phyloP scores from a whole-genome alignment of 2,797 vertebrate genomes.

The Pogonophryne albipinna region DNA sequence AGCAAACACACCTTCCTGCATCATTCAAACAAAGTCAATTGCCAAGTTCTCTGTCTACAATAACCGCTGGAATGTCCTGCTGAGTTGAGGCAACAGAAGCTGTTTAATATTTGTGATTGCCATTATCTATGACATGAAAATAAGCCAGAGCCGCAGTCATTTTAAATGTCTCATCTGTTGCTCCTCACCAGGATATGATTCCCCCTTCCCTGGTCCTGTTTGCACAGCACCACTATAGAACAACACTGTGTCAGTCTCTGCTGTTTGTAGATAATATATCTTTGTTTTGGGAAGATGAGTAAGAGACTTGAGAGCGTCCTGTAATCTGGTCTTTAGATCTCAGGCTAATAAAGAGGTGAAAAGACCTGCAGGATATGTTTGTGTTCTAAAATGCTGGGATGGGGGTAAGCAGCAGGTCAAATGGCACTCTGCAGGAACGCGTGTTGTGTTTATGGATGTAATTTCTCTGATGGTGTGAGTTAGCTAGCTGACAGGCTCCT shows the following conservation, averaged over 20 bases:
- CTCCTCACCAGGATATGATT: slow-evolving; percentile 44
- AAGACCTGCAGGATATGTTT: slow-evolving; percentile 67
- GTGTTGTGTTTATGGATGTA: slow-evolving; percentile 58
- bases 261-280: slow-evolving; percentile 60
- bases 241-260: slow-evolving; percentile 47
- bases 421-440: slow-evolving; percentile 57
- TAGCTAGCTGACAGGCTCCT: slow-evolving; percentile 43
- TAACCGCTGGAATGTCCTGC: slow-evolving; percentile 22
- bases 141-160: slow-evolving; percentile 21
- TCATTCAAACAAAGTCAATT: slow-evolving; percentile 6
- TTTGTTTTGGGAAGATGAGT: slow-evolving; percentile 71
- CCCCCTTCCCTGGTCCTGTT: slow-evolving; percentile 36
- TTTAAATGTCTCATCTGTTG: slow-evolving; percentile 29
- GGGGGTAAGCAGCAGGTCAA: slow-evolving; percentile 59
- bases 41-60: too few relatives aligned
- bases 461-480: slow-evolving; percentile 58
- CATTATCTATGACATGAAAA: slow-evolving; percentile 47
- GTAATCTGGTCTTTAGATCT: slow-evolving; percentile 61
- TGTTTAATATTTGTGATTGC: slow-evolving; percentile 49
- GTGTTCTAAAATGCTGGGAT: slow-evolving; percentile 39
- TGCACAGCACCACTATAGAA: slow-evolving; percentile 51
- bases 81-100: slow-evolving; percentile 32
- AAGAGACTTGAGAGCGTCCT: slow-evolving; percentile 26
- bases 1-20: slow-evolving; percentile 50
- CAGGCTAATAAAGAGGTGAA: slow-evolving; percentile 59